Percentiles rank a stretch among this genome's conserved stretches.
These are phyloP conservation scores for Sphaerodactylus townsendi DNA, from an alignment of 2,113 vertebrate species.

Conservation along the genomic window DNA sequence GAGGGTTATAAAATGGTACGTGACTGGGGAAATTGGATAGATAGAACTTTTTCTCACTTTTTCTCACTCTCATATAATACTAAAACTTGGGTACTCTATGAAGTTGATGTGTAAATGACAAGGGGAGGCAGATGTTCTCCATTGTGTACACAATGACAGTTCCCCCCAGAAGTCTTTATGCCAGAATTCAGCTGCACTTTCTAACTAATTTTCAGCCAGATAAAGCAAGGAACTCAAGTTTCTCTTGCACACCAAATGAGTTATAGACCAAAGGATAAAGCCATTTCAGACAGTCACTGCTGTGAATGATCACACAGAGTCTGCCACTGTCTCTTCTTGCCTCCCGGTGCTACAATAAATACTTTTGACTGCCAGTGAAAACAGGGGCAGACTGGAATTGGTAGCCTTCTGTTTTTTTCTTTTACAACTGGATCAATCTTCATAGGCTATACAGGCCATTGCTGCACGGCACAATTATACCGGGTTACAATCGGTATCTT, in stretches of 20 bases:
- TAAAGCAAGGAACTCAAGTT: not conserved
- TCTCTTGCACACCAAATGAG: not conserved
- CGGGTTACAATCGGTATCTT: too few species aligned
- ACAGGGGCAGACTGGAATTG: not conserved
- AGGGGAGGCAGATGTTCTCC: not conserved
- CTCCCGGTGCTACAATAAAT: not conserved
- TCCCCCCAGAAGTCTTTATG: not conserved
- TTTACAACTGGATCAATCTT: not conserved
- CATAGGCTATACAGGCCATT: not conserved
- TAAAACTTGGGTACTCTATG: too few species aligned
- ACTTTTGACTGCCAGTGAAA: not conserved
- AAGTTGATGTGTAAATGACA: not conserved
- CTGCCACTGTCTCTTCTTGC: not conserved
- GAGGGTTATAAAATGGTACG: too few species aligned
- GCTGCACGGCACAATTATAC: too few species aligned
- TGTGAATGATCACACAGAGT: not conserved
- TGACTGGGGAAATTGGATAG: too few species aligned
- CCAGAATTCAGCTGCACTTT: slow-evolving; percentile 17
- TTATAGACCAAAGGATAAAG: not conserved
- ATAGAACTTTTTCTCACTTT: too few species aligned
- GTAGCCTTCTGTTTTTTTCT: not conserved
- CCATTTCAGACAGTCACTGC: not conserved
- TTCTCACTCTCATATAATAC: too few species aligned
- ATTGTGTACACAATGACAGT: not conserved
- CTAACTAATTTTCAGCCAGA: slow-evolving; percentile 14